Base-by-base conservation (phyloP, 92 coral and sea anemone species). In the Phenganax marumi region DNA sequence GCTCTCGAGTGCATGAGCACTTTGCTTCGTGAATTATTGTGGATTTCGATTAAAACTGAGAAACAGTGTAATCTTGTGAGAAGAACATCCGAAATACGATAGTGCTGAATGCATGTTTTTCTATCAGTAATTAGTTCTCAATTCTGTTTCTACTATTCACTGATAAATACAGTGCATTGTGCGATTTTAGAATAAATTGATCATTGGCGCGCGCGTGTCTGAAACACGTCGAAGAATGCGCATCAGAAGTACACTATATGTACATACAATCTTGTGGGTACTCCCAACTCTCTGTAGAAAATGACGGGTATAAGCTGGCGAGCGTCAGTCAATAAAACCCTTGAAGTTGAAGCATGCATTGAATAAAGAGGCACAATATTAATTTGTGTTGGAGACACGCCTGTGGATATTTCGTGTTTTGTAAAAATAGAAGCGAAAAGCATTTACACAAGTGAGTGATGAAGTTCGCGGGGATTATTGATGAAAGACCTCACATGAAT, bases 301-400 rank as follows among this genome's bases (percentile, higher is more conserved):
- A n/a, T n/a, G n/a, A n/a, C n/a, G 8, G n/a, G 8, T 58, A 58
- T 6, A 10, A 6, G 70, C 25, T 22, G 70, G 72, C 5, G 43
- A 33, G 43, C 43, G 5, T 33, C 43, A 33, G 2, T 33, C 43
- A 33, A 33, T 33, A 33, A 5, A 2, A 33, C 43, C 5, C 43
- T 33, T 33, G 43, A 33, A 33, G 5, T 33, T 33, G 43, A 33
- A 33, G 43, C 43, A 8, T 22, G 19, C 11, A 33, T 66, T 66
- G 49, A 14, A 14, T 66, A 1, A 12, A n/a, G 33, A 7, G 10
- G 7, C 33, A 19, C 68, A 9, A 49, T n/a, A 66, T 66, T 66
- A 9, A 8, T 66, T 66, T 23, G 49, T 66, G 72, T 66, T 66
- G 72, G 72, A 49, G 72, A 49, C 50, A 33, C 48, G 19, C 50